phyloP scores from a whole-genome alignment of 2,113 vertebrate species.

The Silurus glanis region DNA sequence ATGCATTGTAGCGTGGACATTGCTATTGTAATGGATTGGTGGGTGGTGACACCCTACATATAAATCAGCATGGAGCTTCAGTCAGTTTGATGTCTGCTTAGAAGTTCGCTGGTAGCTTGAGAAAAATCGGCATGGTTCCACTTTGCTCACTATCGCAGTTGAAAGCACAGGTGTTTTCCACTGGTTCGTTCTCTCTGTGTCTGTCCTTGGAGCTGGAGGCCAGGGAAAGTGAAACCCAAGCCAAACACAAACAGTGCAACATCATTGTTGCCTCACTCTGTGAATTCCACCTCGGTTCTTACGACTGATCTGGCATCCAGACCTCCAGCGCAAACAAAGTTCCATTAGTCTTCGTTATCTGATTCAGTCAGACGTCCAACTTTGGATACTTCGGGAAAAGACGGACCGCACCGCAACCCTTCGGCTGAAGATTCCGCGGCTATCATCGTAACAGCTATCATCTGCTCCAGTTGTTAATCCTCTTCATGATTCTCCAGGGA shows the following conservation, averaged over 20 bases:
- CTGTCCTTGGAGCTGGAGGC: neutral
- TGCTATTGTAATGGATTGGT: neutral
- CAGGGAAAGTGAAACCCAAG: neutral
- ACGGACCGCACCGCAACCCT: neutral
- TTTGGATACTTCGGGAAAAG: neutral
- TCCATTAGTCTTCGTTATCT: neutral
- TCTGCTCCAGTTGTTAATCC: conserved; percentile 38
- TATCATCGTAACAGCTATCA: conserved; percentile 8
- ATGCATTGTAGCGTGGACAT: neutral
- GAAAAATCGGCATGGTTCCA: neutral
- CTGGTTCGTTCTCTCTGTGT: neutral
- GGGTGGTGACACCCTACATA: neutral
- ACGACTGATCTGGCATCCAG: neutral
- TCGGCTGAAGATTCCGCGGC: neutral
- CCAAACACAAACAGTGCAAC: conserved; percentile 22
- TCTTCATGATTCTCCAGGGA: conserved; percentile 26
- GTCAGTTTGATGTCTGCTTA: neutral
- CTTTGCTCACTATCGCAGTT: conserved; percentile 1
- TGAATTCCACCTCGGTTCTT: neutral
- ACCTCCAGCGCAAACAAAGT: neutral
- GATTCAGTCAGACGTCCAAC: conserved; percentile 3
- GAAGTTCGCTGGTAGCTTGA: neutral
- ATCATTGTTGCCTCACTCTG: neutral
- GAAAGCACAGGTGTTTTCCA: conserved; percentile 26
- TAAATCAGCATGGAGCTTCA: conserved; percentile 1